Base-by-base conservation (phyloP, 2,888 invertebrate species). In the Teinopalpus imperialis region DNA sequence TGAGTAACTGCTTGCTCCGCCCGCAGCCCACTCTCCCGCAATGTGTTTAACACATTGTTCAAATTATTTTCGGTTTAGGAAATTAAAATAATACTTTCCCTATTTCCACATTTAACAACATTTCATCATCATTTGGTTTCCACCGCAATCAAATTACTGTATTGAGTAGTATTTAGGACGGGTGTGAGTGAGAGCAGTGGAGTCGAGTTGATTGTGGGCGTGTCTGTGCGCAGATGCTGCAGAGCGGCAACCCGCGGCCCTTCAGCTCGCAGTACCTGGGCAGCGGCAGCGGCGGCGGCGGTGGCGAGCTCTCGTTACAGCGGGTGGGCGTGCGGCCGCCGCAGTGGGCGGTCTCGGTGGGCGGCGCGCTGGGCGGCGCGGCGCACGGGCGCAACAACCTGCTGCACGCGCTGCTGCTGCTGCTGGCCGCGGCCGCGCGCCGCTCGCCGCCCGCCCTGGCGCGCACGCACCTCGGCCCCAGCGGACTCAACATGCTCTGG, bases 351-450 rank as follows among this genome's bases (percentile, higher is more conserved):
- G 51, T 58, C 36, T 32, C 32, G 30, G 41, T 91, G 24, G 93
- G 93, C 45, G 92, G 36, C 31, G 58, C 50, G 48, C 36, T 48
- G 29, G 45, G 49, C 35, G 51, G 53, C 51, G 57, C 56, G 45
- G 48, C 56, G 24, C 57, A 59, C 48, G 97, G 97, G 39, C 92
- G 97, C 63, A 96, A 96, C 86, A 97, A 97, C 85, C 82, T 97
- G 64, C 95, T 97, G 73, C 95, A 97, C 76, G 93, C 95, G 37
- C 90, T 97, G 51, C 90, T 97, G 61, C 91, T 97, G 63, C 95
- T 97, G 74, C 74, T 97, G 62, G 31, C 41, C 12, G 39, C 21
- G 41, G 48, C 43, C 21, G 45, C 56, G 42, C 47, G 42, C 21
- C 37, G 24, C n/a, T 1, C 7, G 20, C 41, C 47, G 42, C 42